Evolutionary conservation across 2,888 invertebrate genomes (phyloP).

Genomic region (Pyrgus malvae): DNA sequence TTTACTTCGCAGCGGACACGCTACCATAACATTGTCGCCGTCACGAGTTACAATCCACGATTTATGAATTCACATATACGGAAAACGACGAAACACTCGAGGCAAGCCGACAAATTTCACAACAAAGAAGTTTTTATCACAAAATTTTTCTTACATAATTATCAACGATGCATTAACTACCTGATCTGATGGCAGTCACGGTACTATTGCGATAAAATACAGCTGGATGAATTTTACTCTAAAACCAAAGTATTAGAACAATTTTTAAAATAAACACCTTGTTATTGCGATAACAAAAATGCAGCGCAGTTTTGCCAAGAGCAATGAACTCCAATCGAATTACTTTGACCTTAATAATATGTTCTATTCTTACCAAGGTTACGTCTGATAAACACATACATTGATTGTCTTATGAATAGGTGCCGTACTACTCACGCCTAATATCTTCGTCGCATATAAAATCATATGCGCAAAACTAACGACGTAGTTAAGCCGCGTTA

Average conservation of each 20-base stretch:
- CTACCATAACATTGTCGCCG: background rate
- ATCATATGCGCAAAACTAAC: too few relatives aligned
- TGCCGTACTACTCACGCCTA: too few relatives aligned
- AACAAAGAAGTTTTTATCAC: constrained; percentile 6
- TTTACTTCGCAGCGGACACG: background rate
- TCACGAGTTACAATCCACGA: background rate
- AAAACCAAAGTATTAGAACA: background rate
- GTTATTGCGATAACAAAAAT: background rate
- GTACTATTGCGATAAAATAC: background rate
- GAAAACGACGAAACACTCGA: constrained; percentile 4
- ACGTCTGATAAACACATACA: too few relatives aligned
- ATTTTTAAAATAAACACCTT: background rate
- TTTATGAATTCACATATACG: background rate
- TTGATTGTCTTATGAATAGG: too few relatives aligned
- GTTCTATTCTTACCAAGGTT: too few relatives aligned
- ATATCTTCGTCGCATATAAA: too few relatives aligned
- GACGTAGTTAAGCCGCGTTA: too few relatives aligned
- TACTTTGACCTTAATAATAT: too few relatives aligned
- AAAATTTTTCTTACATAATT: constrained; percentile 2
- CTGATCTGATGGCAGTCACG: background rate
- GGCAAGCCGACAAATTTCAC: constrained; percentile 5
- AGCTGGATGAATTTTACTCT: background rate
- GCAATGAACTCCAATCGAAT: background rate
- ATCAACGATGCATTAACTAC: constrained; percentile 11
- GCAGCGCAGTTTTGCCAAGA: background rate